phyloP scores from a whole-genome alignment of 1,140 invertebrate genomes.

The Drosophila parabipectinata region DNA sequence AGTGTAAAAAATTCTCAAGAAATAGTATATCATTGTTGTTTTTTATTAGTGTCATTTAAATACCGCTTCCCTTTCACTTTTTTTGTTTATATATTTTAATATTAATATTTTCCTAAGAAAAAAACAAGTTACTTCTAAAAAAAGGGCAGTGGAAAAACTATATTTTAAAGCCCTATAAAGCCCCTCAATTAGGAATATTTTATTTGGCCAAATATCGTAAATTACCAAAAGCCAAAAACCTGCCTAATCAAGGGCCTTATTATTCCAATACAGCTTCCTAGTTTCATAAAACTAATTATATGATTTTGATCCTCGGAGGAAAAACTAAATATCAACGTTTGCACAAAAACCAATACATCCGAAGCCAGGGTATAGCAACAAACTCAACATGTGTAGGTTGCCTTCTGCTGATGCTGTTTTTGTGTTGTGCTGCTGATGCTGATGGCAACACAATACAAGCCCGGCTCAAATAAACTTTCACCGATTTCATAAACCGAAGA shows the following conservation, averaged over 20 bases:
- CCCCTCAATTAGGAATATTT: no score
- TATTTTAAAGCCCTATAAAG: no score
- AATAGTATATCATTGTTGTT: neutral
- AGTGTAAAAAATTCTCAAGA: neutral
- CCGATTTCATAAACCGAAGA: conserved; percentile 70
- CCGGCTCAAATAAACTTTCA: conserved; percentile 76
- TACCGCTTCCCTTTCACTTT: neutral
- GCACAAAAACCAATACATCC: neutral
- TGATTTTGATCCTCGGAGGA: neutral
- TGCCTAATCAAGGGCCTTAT: neutral
- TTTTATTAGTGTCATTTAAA: neutral
- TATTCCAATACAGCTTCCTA: neutral
- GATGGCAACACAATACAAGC: conserved; percentile 68
- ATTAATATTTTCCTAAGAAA: no score
- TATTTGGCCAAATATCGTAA: no score
- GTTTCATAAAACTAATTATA: neutral
- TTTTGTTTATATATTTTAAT: no score
- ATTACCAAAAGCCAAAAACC: no score
- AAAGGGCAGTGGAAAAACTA: no score
- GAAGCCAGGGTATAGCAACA: conserved; percentile 25
- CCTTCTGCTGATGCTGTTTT: conserved; percentile 24
- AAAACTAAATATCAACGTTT: neutral
- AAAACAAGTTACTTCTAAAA: no score
- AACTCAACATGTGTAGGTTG: conserved; percentile 51
- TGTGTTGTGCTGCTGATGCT: conserved; percentile 31